Base-by-base conservation (phyloP, 2,113 vertebrate species). In the Bettongia penicillata region DNA sequence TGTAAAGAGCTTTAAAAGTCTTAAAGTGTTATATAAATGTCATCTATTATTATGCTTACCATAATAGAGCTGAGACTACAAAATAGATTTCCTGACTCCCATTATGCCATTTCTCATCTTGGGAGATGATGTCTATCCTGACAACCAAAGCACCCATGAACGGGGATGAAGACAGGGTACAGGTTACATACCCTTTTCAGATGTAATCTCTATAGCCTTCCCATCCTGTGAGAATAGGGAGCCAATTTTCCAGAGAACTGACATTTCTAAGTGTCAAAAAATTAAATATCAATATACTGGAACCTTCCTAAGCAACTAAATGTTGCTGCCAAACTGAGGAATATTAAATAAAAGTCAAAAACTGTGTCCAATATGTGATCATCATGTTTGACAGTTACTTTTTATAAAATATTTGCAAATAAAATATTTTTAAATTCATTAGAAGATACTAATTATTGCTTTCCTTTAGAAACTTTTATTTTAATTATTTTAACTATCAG, bases 171-270 rank as follows among this genome's bases (percentile, higher is more conserved):
- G 95, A 94, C 95, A 3, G 89, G 92, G 90, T 10, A 9, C 51
- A 92, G 48, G 51, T 12, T 8, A 22, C 19, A 47, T 11, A 90
- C 48, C 90, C 19, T 84, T 84, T 84, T 43, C 68, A 84, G n/a
- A 84, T 43, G 6, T 84, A 84, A 84, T 93, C 96, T 91, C 92
- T 94, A 90, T 25, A 84, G 94, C 91, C 95, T 91, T 93, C 95
- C 91, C 90, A 97, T 95, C 96, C 97, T 91, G 97, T 95, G 97
- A 97, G 93, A 97, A 97, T 95, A 97, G 97, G 97, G 95, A 43
- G 84, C 61, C 89, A 95, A 91, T 97, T 68, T 51, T 90, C 53
- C 57, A 90, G 94, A 55, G 93, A 90, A 95, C 14, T 48, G 51
- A 57, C 91, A 53, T 95, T 94, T 96, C 26, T 49, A 84, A 94